Evolutionary conservation across 1,140 invertebrate species (phyloP), one percentile per base, ranked within the genome.

Genomic region (Pararge aegeria): DNA sequence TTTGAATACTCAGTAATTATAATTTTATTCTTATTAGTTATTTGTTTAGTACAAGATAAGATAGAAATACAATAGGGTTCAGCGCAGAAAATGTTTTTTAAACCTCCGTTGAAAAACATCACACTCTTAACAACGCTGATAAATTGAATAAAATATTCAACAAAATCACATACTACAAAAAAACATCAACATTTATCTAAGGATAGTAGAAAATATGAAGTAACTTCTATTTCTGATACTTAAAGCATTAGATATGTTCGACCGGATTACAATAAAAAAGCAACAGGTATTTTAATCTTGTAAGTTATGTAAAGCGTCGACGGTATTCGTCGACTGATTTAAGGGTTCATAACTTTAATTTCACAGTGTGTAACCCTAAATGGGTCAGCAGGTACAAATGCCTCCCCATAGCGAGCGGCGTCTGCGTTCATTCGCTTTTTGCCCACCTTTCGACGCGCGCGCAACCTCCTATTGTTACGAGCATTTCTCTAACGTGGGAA

Each of bases 401-500:
- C 66, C 63, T 55, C 54, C 57, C 49, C 56, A 61, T 53, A 55
- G 58, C 57, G 65, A 40, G 66, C 63, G 55, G 62, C 54, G 65
- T 57, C 57, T 65, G 73, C 72, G 75, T 78, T 84, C 84, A 88
- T 86, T 88, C 81, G 73, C 78, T 88, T 88, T 88, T 88, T 88
- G 84, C 80, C 75, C 76, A 83, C 85, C 85, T 88, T 88, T 88
- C 85, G 81, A 86, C 80, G 76, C 81, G 69, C 79, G 83, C 83
- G 84, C 81, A 83, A 69, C 76, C 71, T 78, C 73, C 78, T 58
- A 85, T 87, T 87, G 84, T 87, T 79, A 55, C 54, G 70, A 67
- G 80, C 84, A 83, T 86, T 86, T 88, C 83, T 84, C 83, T 80
- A 73, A 68, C 85, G 85, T 88, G 85, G 81, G 85, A 88, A 88